Evolutionary conservation across 2,797 vertebrate genomes (phyloP), one percentile per base, ranked within the genome.

Genomic region (Phrynocephalus guinanensis): DNA sequence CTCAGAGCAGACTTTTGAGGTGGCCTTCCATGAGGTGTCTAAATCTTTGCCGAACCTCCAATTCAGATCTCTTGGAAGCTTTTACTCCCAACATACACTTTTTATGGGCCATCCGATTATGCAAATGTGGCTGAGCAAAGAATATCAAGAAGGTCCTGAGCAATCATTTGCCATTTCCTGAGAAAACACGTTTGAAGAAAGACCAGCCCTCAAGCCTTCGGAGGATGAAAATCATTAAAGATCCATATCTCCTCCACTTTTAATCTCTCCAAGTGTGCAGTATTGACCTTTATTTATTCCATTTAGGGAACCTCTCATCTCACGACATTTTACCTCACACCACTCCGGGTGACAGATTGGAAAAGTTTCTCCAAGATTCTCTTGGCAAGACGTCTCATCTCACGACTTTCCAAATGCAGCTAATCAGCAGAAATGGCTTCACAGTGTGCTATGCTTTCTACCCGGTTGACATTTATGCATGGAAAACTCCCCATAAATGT

Each of bases 271-370:
- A 84, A 82, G 73, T 91, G 88, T 87, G 79, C 76, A 83, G 67
- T 70, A 20, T 0, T 93, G 86, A 92, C 87, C 86, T 95, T 92
- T 93, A 92, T 89, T 93, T 93, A 92, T 90, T 91, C 79, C 80
- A 0, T 90, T 88, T 18, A 20, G 83, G 86, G 2, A 44, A 70
- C 89, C 89, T 93, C 84, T 93, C 28, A 76, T 87, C 52, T 72
- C 83, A 67, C 20, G 85, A 3, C 1, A 77, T 22, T 8, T n/a
- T 83, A 77, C 67, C 2, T 75, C 83, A 86, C 91, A 70, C 20
- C 50, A 13, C 7, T 90, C 9, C 86, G 16, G 26, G 75, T 90
- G 70, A 10, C 71, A 90, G 66, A 18, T 72, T 89, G 26, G 68
- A 85, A 86, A 83, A 86, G n/a, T 82, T 0, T 86, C 28, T 20